Percentiles rank a stretch among this genome's conserved stretches.
These are phyloP conservation scores for Uromys caudimaculatus DNA, from an alignment of 2,797 vertebrate species.

Conservation along the genomic window DNA sequence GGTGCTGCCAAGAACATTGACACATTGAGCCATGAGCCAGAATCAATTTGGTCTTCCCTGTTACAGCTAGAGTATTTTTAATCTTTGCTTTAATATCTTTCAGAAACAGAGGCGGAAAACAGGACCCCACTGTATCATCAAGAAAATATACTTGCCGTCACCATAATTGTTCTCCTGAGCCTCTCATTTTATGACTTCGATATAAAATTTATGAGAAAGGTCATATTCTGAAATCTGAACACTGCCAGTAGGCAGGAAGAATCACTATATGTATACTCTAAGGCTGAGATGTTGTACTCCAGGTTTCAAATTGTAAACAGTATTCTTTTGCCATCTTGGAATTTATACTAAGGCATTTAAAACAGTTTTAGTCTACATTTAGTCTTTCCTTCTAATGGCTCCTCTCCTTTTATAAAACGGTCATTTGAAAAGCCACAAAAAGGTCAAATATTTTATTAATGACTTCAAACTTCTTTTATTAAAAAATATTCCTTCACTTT, in stretches of 20 bases:
- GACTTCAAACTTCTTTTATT: background rate
- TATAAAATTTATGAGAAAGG: slow-evolving; percentile 72
- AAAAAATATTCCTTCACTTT: slow-evolving; percentile 25
- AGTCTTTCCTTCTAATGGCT: slow-evolving; percentile 59
- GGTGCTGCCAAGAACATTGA: slow-evolving; percentile 61
- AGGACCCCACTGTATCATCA: slow-evolving; percentile 66
- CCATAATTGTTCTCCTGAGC: slow-evolving; percentile 69
- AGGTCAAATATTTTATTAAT: slow-evolving; percentile 55
- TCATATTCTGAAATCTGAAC: slow-evolving; percentile 74
- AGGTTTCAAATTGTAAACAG: slow-evolving; percentile 62
- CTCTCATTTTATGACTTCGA: slow-evolving; percentile 69
- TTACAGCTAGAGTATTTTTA: slow-evolving; percentile 75
- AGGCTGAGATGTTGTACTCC: slow-evolving; percentile 60
- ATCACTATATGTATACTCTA: slow-evolving; percentile 13
- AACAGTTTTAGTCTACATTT: slow-evolving; percentile 35
- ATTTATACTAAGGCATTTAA: slow-evolving; percentile 51
- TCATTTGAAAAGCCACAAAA: slow-evolving; percentile 52
- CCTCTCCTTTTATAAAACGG: slow-evolving; percentile 55
- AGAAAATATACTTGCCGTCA: slow-evolving; percentile 62
- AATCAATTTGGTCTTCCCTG: slow-evolving; percentile 74
- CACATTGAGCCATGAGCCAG: slow-evolving; percentile 60
- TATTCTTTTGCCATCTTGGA: slow-evolving; percentile 59
- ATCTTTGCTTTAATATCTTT: slow-evolving; percentile 80
- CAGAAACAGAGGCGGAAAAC: slow-evolving; percentile 75
- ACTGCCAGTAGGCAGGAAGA: slow-evolving; percentile 52